Evolutionary conservation across 2,888 invertebrate genomes (phyloP).

Genomic region (Meta bourneti): DNA sequence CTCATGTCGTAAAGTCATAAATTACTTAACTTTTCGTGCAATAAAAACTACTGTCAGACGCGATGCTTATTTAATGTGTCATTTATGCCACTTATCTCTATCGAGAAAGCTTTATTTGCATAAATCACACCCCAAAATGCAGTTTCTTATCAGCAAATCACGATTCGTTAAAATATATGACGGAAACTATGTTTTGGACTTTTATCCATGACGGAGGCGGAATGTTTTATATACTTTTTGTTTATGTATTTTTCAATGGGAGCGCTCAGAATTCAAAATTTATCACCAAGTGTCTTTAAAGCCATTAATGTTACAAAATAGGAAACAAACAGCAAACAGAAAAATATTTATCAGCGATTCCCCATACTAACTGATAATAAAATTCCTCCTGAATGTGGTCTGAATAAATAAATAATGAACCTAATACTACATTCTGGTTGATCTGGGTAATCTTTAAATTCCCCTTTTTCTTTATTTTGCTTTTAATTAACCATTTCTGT

Average conservation of each 20-base stretch:
- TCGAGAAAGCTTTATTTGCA: conserved; percentile 9
- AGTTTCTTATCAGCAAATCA: conserved; percentile 19
- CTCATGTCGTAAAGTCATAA: not conserved
- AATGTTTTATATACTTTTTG: conserved; percentile 16
- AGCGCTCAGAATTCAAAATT: not conserved
- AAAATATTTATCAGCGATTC: conserved; percentile 9
- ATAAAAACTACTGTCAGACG: not conserved
- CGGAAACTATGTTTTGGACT: not conserved
- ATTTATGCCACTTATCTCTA: conserved; percentile 25
- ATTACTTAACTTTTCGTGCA: not conserved
- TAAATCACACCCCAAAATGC: conserved; percentile 30
- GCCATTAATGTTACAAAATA: not conserved
- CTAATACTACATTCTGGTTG: too few species aligned
- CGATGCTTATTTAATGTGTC: conserved; percentile 9
- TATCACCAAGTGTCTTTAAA: not conserved
- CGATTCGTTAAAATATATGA: conserved; percentile 15
- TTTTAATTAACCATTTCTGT: not conserved
- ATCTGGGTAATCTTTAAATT: not conserved
- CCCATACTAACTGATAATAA: not conserved
- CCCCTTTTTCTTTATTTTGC: not conserved
- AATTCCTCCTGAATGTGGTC: not conserved
- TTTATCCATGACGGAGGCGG: not conserved
- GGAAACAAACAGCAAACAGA: not conserved
- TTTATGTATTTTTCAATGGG: conserved; percentile 4
- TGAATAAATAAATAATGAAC: not conserved